Evolutionary conservation across 2,888 invertebrate species (phyloP).

Genomic region (Aleiodes leptofemur): DNA sequence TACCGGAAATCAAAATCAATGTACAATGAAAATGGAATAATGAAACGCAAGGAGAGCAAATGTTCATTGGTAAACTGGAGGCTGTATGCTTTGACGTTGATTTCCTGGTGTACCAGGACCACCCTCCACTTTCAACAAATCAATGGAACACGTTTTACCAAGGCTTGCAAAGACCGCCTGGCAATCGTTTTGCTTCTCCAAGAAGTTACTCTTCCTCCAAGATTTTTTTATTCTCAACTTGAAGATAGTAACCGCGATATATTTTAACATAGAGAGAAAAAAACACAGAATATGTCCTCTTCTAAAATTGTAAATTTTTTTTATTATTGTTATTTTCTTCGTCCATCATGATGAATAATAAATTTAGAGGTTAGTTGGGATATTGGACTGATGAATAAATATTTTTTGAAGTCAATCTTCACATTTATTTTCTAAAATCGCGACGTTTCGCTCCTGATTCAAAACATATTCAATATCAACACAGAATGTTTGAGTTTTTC

Average conservation of each 20-base stretch:
- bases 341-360: no score
- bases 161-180: conserved; percentile 33
- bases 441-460: no score
- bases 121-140: conserved; percentile 58
- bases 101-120: conserved; percentile 56
- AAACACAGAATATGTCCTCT: not conserved
- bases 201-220: conserved; percentile 12
- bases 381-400: no score
- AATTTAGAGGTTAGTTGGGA: no score
- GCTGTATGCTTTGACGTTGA: conserved; percentile 60
- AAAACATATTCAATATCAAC: no score
- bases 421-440: no score
- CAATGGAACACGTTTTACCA: conserved; percentile 42
- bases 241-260: conserved; percentile 12
- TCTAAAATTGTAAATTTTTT: not conserved
- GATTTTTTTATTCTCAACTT: conserved; percentile 23
- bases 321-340: no score
- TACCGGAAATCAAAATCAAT: conserved; percentile 20
- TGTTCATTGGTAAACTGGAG: conserved; percentile 42
- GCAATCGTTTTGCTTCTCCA: conserved; percentile 36
- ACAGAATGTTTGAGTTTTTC: no score
- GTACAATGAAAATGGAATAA: no score
- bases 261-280: conserved; percentile 4
- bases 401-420: no score
- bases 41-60: conserved; percentile 58